A percentile compares a stretch with the other conserved stretches of the same genome.
phyloP scores from a whole-genome alignment of 2,113 vertebrate species.

The Polypterus bichir region DNA sequence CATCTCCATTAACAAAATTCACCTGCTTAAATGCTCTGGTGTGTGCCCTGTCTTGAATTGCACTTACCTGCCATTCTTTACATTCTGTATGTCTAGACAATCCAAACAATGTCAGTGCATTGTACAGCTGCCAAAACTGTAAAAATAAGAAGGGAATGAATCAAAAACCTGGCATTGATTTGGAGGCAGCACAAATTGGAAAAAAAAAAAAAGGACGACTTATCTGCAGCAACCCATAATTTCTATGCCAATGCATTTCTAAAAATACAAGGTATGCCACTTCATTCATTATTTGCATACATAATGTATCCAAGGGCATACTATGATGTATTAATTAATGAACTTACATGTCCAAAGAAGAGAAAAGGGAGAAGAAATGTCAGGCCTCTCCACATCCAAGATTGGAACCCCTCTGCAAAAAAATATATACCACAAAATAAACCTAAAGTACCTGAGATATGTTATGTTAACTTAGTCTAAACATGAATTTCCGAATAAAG shows the following conservation, averaged over 20 bases:
- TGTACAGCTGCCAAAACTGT: conserved; percentile 97
- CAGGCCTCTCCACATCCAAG: conserved; percentile 98
- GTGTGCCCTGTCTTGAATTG: not conserved
- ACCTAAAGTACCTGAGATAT: not conserved
- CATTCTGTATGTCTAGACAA: conserved; percentile 75
- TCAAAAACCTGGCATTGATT: too few relatives aligned
- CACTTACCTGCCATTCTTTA: conserved; percentile 88
- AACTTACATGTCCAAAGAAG: conserved; percentile 94
- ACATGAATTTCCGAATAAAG: too few relatives aligned
- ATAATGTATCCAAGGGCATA: not conserved
- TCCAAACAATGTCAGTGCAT: conserved; percentile 76
- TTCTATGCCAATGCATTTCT: too few relatives aligned
- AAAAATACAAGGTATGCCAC: too few relatives aligned
- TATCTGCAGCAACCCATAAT: not conserved
- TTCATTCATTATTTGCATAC: not conserved
- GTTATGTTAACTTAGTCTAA: too few relatives aligned
- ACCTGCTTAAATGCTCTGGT: too few relatives aligned
- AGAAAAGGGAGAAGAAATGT: conserved; percentile 90
- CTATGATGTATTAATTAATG: not conserved
- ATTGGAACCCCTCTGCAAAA: conserved; percentile 88
- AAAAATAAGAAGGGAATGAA: not conserved
- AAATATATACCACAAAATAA: not conserved
- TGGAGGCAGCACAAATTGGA: too few relatives aligned
- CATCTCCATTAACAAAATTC: too few relatives aligned
- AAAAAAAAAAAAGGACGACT: conserved; percentile 6